Percentiles rank a stretch among this genome's conserved stretches.
Conservation (phyloP, 2,888 invertebrate genomes). For the Eupithecia exiguata region DNA sequence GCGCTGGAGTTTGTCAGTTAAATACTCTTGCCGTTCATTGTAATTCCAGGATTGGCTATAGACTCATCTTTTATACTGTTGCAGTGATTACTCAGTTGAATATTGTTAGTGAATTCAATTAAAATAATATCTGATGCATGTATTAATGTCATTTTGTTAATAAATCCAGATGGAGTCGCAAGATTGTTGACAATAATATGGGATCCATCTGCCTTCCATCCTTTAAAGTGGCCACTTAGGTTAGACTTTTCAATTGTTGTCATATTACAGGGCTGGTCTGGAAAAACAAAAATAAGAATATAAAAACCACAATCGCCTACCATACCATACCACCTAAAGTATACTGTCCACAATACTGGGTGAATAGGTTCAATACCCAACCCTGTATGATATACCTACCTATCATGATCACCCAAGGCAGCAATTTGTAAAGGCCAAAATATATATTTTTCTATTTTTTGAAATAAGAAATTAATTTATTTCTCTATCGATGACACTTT, state of each 20-base stretch:
- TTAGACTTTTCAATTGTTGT: conserved; percentile 68
- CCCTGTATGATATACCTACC: too few species aligned
- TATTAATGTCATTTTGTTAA: conserved; percentile 64
- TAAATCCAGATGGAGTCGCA: conserved; percentile 64
- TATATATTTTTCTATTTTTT: neutral
- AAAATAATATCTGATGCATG: conserved; percentile 68
- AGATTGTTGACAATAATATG: conserved; percentile 66
- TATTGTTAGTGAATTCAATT: conserved; percentile 61
- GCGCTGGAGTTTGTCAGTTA: neutral
- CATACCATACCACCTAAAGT: too few species aligned
- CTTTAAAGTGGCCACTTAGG: conserved; percentile 63
- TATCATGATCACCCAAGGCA: too few species aligned
- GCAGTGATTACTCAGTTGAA: conserved; percentile 35
- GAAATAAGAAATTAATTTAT: neutral
- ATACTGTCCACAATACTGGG: neutral
- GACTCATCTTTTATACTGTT: conserved; percentile 4
- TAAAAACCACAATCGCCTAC: neutral
- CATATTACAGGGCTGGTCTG: conserved; percentile 67
- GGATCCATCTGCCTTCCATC: conserved; percentile 68
- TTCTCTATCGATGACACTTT: neutral
- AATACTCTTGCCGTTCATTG: neutral
- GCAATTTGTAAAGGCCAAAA: too few species aligned
- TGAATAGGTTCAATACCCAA: too few species aligned
- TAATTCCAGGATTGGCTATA: neutral
- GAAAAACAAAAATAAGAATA: conserved; percentile 27